Conservation (phyloP, 2,888 invertebrate species). For the Hypena proboscidalis region DNA sequence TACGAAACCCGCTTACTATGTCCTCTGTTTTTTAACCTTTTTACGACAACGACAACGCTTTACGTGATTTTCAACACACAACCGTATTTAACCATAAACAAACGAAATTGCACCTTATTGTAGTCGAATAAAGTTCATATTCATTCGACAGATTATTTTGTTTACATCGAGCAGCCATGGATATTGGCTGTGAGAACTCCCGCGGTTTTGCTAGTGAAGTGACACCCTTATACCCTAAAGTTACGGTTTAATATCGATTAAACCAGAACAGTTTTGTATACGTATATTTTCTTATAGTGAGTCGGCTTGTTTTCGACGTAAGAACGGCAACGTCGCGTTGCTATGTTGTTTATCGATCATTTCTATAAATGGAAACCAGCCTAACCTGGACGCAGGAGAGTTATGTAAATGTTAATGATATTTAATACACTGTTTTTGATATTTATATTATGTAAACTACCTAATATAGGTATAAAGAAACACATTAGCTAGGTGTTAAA, state of each 20-base stretch:
- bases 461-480: too few relatives aligned
- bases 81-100: slow-evolving; percentile 13
- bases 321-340: slow-evolving; percentile 65
- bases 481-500: too few relatives aligned
- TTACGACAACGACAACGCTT: slow-evolving; percentile 15
- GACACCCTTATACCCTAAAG: slow-evolving; percentile 8
- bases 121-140: accelerated
- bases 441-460: too few relatives aligned
- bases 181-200: slow-evolving; percentile 28
- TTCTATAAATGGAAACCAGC: slow-evolving; percentile 61
- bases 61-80: slow-evolving; percentile 52
- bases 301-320: slow-evolving; percentile 55
- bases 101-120: neutral
- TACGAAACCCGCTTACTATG: neutral
- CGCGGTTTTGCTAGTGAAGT: slow-evolving; percentile 21
- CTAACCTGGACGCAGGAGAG: slow-evolving; percentile 48
- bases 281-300: slow-evolving; percentile 30
- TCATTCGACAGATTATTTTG: slow-evolving; percentile 27
- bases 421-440: slow-evolving; percentile 3
- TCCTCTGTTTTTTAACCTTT: slow-evolving; percentile 27
- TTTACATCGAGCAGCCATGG: slow-evolving; percentile 38
- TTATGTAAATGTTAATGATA: slow-evolving; percentile 20
- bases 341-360: slow-evolving; percentile 61
- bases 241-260: slow-evolving; percentile 27
- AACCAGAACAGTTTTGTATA: slow-evolving; percentile 11